Base-by-base conservation (phyloP, 1,140 invertebrate species). In the Drosophila tani region DNA sequence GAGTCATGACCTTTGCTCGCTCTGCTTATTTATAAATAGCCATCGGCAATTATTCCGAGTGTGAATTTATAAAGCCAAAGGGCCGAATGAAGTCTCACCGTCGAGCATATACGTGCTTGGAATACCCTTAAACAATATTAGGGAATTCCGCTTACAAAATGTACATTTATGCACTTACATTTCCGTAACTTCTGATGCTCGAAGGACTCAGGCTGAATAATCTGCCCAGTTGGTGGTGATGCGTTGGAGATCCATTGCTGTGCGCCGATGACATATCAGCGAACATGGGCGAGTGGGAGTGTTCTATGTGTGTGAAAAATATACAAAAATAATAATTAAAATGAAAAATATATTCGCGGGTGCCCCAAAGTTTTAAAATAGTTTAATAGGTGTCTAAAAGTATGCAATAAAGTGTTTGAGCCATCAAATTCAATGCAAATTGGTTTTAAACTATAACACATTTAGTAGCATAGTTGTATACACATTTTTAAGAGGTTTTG, bases 191-290 rank as follows among this genome's bases (percentile, higher is more conserved):
- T 21, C 91, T 66, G 47, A 92, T 76, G 38, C 82, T 78, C 5
- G 90, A 92, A 11, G 91, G 91, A 75, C 91, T 92, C 29, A 92
- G 51, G 40, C 80, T 92, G 45, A 92, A 92, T 5, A 92, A 64
- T 53, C 91, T 74, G 55, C 79, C 88, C 41, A 92, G 49, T 50
- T 92, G 91, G 35, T 88, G 77, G 19, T 85, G 85, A 75, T 85
- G 85, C 5, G 79, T 90, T 7, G 91, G 91, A 1, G 91, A 92
- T 29, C 79, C 77, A 47, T 75, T 90, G 58, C 64, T 81, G 50
- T 76, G 81, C 0, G 56, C 62, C 6, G 84, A 81, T 35, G 90
- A 91, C 19, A 90, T 59, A 11, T 92, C 91, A 46, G 87, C 67
- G 19, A 92, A 92, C 65, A 92, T 65, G 3, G 91, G 91, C 8